Conservation (phyloP, 2,888 invertebrate genomes). For the Neoitamus cyanurus region DNA sequence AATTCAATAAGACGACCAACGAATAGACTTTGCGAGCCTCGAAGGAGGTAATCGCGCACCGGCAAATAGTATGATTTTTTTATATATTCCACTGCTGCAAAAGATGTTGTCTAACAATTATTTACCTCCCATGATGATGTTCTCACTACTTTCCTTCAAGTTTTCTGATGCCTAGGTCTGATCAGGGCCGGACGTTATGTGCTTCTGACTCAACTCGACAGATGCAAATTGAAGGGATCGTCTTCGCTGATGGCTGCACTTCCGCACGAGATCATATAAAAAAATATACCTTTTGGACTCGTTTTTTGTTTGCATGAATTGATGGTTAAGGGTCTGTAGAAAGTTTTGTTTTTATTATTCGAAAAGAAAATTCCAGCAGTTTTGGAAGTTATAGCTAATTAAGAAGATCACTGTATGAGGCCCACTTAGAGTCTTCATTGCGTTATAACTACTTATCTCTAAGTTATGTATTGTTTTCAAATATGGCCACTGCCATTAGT, state of each 20-base stretch:
- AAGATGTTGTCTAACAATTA: slow-evolving; percentile 40
- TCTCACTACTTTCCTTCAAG: slow-evolving; percentile 16
- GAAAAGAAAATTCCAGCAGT: too few relatives aligned
- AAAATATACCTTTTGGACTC: not conserved
- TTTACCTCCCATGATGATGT: slow-evolving; percentile 37
- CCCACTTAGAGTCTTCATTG: too few relatives aligned
- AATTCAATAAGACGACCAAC: slow-evolving; percentile 31
- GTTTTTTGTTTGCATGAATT: too few relatives aligned
- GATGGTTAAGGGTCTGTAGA: too few relatives aligned
- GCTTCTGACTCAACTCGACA: slow-evolving; percentile 1
- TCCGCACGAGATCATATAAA: not conserved
- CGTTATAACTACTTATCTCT: too few relatives aligned
- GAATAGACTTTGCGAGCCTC: slow-evolving; percentile 23
- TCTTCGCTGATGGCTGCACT: not conserved
- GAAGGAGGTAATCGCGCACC: slow-evolving; percentile 30
- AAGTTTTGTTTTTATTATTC: too few relatives aligned
- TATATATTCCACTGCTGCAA: not conserved
- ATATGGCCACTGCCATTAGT: too few relatives aligned
- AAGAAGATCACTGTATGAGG: too few relatives aligned
- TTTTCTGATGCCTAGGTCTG: not conserved
- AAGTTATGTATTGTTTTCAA: too few relatives aligned
- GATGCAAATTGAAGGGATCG: slow-evolving; percentile 5
- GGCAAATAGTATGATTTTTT: slow-evolving; percentile 37
- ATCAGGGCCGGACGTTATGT: not conserved
- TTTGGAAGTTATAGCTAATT: too few relatives aligned